Conservation (phyloP, 2,888 invertebrate species). For the Pristionchus exspectatus region DNA sequence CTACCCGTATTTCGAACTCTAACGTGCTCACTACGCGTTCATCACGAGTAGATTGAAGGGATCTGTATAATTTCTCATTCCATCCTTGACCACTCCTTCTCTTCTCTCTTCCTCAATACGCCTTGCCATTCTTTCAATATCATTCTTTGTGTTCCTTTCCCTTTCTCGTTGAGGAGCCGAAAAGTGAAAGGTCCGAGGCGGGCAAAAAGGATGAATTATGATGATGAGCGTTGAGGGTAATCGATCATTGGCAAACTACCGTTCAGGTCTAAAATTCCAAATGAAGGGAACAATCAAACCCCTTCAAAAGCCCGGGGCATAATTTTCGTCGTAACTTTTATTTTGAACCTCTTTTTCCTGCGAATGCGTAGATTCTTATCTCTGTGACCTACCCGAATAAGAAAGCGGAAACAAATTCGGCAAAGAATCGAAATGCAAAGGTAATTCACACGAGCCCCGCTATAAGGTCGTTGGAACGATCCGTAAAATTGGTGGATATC, state of each 20-base stretch:
- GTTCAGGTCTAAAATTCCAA: too few relatives aligned
- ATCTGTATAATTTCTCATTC: not conserved
- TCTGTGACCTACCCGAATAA: not conserved
- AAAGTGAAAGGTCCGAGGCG: constrained; percentile 7
- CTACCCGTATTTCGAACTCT: too few relatives aligned
- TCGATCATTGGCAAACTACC: not conserved
- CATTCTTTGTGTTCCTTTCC: constrained; percentile 21
- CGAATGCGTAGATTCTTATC: not conserved
- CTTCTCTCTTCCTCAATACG: constrained; percentile 12
- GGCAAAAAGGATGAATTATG: constrained; percentile 36
- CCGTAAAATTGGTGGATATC: not conserved
- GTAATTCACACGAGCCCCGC: not conserved
- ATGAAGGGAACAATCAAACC: not conserved
- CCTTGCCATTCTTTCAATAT: too few relatives aligned
- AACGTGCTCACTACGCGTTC: not conserved
- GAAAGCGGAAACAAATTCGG: constrained; percentile 7
- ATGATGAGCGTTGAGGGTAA: not conserved
- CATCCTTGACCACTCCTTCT: constrained; percentile 12
- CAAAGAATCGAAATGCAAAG: not conserved
- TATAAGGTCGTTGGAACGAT: not conserved
- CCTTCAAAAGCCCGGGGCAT: not conserved
- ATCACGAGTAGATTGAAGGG: not conserved
- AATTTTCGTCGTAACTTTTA: not conserved
- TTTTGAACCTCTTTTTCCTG: not conserved
- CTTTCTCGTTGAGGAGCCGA: not conserved